A percentile compares a stretch with the other conserved stretches of the same genome.
Conservation (phyloP, 1,140 invertebrate species). For the Procambarus virginalis region DNA sequence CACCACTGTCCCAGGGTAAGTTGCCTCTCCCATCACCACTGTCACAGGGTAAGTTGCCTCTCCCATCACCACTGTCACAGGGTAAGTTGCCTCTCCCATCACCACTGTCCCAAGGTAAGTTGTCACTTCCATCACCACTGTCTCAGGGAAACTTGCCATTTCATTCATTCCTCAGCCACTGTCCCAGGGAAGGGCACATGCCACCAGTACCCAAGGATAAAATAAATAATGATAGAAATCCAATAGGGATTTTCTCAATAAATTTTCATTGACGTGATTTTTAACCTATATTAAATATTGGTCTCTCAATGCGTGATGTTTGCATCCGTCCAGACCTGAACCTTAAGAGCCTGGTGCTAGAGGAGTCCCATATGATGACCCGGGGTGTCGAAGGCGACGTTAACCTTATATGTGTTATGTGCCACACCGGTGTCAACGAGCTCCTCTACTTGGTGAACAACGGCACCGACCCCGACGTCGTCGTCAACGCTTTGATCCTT, state of each 20-base stretch:
- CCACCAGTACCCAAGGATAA: not conserved
- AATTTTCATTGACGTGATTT: not conserved
- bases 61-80: no score
- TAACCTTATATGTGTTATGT: conserved; percentile 29
- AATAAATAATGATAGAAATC: not conserved
- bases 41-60: no score
- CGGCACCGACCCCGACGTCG: conserved; percentile 21
- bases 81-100: not conserved
- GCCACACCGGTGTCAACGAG: conserved; percentile 24
- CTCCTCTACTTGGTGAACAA: conserved; percentile 31
- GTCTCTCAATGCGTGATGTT: not conserved
- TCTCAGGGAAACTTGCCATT: no score
- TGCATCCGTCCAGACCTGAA: conserved; percentile 16
- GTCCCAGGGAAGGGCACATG: no score
- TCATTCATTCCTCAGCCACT: not conserved
- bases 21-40: no score
- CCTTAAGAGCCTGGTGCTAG: not conserved
- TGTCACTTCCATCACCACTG: not conserved
- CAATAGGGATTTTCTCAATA: not conserved
- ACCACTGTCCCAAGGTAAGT: not conserved
- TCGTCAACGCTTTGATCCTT: conserved; percentile 34
- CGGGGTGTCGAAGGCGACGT: not conserved
- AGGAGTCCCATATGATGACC: not conserved
- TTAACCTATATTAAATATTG: not conserved
- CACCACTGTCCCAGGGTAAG: no score